Percentiles rank a stretch among this genome's conserved stretches.
phyloP scores from a whole-genome alignment of 2,113 vertebrate species.

The Rhinoderma darwinii region DNA sequence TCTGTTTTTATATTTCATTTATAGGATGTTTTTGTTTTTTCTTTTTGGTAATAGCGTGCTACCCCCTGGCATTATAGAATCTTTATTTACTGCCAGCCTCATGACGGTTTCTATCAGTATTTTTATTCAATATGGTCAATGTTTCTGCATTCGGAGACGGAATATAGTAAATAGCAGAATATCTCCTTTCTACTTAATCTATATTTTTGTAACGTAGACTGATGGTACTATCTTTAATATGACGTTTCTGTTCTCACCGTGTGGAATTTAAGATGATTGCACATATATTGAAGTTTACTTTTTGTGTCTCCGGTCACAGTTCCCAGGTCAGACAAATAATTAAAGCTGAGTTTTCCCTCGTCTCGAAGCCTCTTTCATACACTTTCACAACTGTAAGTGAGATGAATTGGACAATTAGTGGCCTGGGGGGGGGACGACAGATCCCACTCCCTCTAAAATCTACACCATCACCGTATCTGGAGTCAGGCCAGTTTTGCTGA shows the following conservation, averaged over 20 bases:
- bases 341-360: conserved; percentile 19
- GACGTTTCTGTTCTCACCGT: background rate
- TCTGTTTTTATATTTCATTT: background rate
- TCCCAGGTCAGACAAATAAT: conserved; percentile 38
- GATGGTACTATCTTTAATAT: background rate
- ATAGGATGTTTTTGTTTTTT: background rate
- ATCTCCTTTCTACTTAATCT: background rate
- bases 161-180: no score
- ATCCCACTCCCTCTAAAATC: background rate
- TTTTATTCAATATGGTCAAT: background rate
- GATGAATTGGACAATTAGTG: conserved; percentile 50
- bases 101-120: background rate
- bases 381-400: conserved; percentile 31
- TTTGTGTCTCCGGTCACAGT: background rate
- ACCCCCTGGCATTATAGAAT: background rate
- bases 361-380: background rate
- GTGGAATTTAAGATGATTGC: conserved; percentile 9
- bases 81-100: background rate
- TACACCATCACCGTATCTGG: background rate
- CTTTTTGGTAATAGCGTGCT: background rate
- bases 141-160: no score
- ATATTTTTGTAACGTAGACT: background rate
- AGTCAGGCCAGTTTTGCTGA: background rate
- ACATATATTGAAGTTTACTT: conserved; percentile 4
- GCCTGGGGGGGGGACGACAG: background rate